A percentile compares a stretch with the other conserved stretches of the same genome.
These are phyloP conservation scores for Megaceryle maxima DNA, from an alignment of 2,113 vertebrate genomes.

Conservation along the genomic window DNA sequence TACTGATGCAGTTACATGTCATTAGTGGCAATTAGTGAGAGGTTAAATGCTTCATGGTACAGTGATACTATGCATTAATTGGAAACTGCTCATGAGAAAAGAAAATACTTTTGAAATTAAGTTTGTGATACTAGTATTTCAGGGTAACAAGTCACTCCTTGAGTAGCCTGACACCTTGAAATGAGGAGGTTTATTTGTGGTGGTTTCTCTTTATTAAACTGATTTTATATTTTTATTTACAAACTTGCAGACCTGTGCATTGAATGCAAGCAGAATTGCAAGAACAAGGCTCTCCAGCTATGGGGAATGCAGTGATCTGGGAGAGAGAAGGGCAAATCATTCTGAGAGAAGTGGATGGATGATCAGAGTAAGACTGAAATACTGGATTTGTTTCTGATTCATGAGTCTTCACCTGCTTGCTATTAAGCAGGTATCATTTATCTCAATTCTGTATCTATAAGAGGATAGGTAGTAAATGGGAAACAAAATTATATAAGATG, in stretches of 20 bases:
- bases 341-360: background rate
- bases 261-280: background rate
- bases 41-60: constrained; percentile 24
- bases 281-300: background rate
- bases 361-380: background rate
- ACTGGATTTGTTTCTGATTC: background rate
- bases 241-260: background rate
- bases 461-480: background rate
- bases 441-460: background rate
- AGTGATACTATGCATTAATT: constrained; percentile 4
- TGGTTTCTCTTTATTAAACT: background rate
- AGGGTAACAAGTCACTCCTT: background rate
- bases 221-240: background rate
- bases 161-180: background rate
- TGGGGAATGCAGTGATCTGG: background rate
- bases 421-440: background rate
- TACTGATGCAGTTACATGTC: background rate
- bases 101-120: background rate
- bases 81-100: constrained; percentile 2
- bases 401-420: background rate
- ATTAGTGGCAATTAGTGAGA: constrained; percentile 50
- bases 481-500: background rate
- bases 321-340: background rate
- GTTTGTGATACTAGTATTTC: background rate
- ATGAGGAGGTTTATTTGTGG: background rate